Evolutionary conservation across 2,797 vertebrate species (phyloP), one percentile per base, ranked within the genome.

Genomic region (Labroides dimidiatus): DNA sequence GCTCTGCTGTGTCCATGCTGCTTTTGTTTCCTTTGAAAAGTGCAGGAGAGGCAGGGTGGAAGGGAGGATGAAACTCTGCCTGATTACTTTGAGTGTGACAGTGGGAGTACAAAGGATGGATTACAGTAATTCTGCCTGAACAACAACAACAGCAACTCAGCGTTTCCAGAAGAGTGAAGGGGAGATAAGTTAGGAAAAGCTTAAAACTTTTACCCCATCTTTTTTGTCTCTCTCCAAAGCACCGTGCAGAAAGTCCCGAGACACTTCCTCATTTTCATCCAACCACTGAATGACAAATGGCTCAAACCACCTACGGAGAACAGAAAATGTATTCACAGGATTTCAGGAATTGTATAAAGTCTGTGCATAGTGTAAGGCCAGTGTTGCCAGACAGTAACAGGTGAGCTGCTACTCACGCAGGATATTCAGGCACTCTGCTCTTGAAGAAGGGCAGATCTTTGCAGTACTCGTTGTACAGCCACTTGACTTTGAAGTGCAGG

Each of bases 401-500:
- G 52, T 8, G 2, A 14, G 59, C 13, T 41, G 59, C 23, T 71
- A 95, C 98, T 98, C 87, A 99, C 98, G 96, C 95, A 0, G 98
- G 97, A 84, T 99, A 99, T 84, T 99, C 98, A 0, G 98, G 98
- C 61, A 99, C 98, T 0, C 96, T 91, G 91, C 93, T 97, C 92
- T 97, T 97, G 92, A 98, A 99, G 89, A 97, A 94, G 10, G 98
- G 96, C 79, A 99, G 93, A 75, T 99, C 98, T 0, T 96, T 95
- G 92, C 99, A 98, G 4, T 99, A 99, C 84, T 99, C 98, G 0
- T 99, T 99, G 92, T 98, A 99, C 1, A 99, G 90, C 98, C 98
- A 99, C 91, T 99, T 99, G 64, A 99, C 98, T 91, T 99, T 99
- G 91, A 99, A 99, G 92, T 99, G 98, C 77, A 99, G 94, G 92